Evolutionary conservation across 2,797 vertebrate genomes (phyloP), one percentile per base, ranked within the genome.

Genomic region (Chloroceryle amazona): DNA sequence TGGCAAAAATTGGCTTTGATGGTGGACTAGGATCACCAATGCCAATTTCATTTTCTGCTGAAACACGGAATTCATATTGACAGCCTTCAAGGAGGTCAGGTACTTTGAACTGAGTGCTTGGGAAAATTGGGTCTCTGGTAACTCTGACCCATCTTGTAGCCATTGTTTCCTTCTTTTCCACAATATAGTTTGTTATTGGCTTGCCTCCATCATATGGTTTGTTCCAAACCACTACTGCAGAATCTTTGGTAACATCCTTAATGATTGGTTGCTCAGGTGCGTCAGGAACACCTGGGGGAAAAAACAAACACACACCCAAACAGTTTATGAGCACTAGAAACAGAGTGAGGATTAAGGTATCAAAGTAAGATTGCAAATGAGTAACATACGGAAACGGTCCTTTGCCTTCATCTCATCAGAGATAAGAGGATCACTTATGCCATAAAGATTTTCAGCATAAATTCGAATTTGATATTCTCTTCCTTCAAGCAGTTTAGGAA

Each of bases 361-460:
- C 33, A 52, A 95, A 96, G 85, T 87, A 61, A 83, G 87, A 94
- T 42, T 83, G 39, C 22, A 91, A 95, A 93, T 33, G 2, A 83
- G 66, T 86, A 73, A 98, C 99, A 18, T 99, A 99, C 99, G 99
- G 97, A 99, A 99, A 65, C 98, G 99, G 97, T 99, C 99, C 98
- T 99, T 99, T 96, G 99, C 99, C 98, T 98, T 99, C 98, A 99
- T 99, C 95, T 99, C 99, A 92, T 99, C 99, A 44, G 99, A 99
- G 46, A 99, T 98, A 93, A 99, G 98, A 84, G 99, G 99, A 96
- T 99, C 99, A 42, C 99, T 99, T 98, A 99, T 99, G 93, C 99
- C 99, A 7, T 99, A 99, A 95, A 99, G 98, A 98, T 99, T 99
- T 98, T 99, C 99, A 95, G 99, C 99, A 96, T 97, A 98, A 95